Conservation (phyloP, 2,888 invertebrate genomes). For the Scelioninae gen. 2 region DNA sequence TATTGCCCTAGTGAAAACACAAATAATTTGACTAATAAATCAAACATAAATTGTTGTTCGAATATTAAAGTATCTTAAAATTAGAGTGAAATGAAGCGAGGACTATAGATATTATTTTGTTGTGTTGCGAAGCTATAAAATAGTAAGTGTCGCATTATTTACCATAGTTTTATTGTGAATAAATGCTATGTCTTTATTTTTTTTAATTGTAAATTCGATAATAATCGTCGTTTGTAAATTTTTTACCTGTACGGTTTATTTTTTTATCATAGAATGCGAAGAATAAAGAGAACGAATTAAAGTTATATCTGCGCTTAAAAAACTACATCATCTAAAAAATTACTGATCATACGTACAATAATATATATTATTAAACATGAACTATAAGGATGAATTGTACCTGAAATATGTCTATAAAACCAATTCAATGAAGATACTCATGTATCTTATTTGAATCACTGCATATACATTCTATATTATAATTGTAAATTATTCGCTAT, state of each 20-base stretch:
- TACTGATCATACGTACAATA: slow-evolving; percentile 40
- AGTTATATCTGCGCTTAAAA: slow-evolving; percentile 48
- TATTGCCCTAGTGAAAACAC: no score
- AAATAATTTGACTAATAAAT: no score
- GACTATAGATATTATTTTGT: slow-evolving; percentile 37
- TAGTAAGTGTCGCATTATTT: slow-evolving; percentile 34
- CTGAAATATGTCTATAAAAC: slow-evolving; percentile 32
- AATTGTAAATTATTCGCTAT: not conserved
- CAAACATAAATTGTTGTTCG: no score
- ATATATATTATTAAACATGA: slow-evolving; percentile 29
- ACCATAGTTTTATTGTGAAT: slow-evolving; percentile 35
- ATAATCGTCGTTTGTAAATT: slow-evolving; percentile 51
- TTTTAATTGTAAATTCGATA: slow-evolving; percentile 50
- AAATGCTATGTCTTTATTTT: slow-evolving; percentile 39
- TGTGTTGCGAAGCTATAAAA: slow-evolving; percentile 50
- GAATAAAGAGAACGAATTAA: slow-evolving; percentile 48
- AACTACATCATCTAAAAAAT: slow-evolving; percentile 39
- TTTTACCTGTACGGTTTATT: slow-evolving; percentile 28
- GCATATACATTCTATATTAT: no score
- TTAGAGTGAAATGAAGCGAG: slow-evolving; percentile 65
- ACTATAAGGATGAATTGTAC: slow-evolving; percentile 38
- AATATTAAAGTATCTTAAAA: no score
- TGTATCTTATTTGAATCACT: slow-evolving; percentile 25
- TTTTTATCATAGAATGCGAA: slow-evolving; percentile 27
- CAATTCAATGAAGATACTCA: slow-evolving; percentile 33